A percentile compares a stretch with the other conserved stretches of the same genome.
phyloP scores from a whole-genome alignment of 2,888 invertebrate genomes.

The Synanthedon tipuliformis region DNA sequence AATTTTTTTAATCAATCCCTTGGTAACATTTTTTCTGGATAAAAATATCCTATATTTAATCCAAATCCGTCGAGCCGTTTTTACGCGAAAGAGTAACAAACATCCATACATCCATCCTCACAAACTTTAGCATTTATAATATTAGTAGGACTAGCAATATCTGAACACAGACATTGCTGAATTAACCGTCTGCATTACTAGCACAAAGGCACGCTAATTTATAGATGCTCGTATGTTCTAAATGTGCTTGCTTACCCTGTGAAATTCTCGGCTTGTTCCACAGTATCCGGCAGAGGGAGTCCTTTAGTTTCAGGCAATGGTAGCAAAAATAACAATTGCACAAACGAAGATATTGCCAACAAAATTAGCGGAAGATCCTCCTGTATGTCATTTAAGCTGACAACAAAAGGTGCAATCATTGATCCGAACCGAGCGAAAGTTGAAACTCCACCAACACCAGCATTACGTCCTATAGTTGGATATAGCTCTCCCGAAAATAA shows the following conservation, averaged over 20 bases:
- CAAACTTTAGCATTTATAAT: too few relatives aligned
- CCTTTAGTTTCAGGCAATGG: slow-evolving; percentile 61
- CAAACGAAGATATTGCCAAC: slow-evolving; percentile 31
- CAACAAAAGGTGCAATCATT: slow-evolving; percentile 66
- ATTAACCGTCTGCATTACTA: too few relatives aligned
- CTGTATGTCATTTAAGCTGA: slow-evolving; percentile 30
- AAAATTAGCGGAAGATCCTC: slow-evolving; percentile 38
- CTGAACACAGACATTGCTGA: too few relatives aligned
- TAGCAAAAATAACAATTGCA: slow-evolving; percentile 37
- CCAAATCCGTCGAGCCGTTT: too few relatives aligned
- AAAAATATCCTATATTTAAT: too few relatives aligned
- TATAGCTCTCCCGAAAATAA: slow-evolving; percentile 82
- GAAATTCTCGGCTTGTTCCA: slow-evolving; percentile 56
- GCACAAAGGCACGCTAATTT: too few relatives aligned
- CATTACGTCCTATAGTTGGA: slow-evolving; percentile 82
- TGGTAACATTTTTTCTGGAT: too few relatives aligned
- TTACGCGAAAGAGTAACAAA: too few relatives aligned
- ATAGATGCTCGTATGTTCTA: not conserved
- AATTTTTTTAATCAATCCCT: too few relatives aligned
- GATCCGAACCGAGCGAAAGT: slow-evolving; percentile 84
- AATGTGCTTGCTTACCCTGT: slow-evolving; percentile 6
- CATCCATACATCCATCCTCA: too few relatives aligned
- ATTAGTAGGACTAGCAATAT: too few relatives aligned
- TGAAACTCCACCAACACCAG: slow-evolving; percentile 79
- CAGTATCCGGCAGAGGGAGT: slow-evolving; percentile 57